Evolutionary conservation across 2,113 vertebrate genomes (phyloP), one percentile per base, ranked within the genome.

Genomic region (Bubo blakistoni): DNA sequence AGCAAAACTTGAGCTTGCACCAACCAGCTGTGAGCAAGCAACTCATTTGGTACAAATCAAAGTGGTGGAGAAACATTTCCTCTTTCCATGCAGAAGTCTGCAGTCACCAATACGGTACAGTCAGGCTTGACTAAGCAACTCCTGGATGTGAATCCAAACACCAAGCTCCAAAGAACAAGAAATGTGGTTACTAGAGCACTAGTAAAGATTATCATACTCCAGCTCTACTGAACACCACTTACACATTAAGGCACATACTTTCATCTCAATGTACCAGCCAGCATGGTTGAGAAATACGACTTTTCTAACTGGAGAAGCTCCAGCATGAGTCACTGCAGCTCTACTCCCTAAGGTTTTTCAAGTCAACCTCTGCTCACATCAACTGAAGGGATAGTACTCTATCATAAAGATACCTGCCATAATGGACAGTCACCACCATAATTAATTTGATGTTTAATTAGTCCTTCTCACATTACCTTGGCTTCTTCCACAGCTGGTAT

Each of bases 401-500:
- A 18, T 51, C 57, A 86, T 14, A 58, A 63, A 82, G 36, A 80
- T 1, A 49, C 27, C 29, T 63, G 44, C 14, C 6, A 3, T 40
- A 80, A 72, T 7, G 19, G 49, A 78, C 42, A 90, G 67, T 16
- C 4, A 62, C 7, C 22, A 52, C 26, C 9, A 34, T n/a, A 69
- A 82, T 21, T 62, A n/a, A 83, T 51, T 29, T 16, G 54, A 55
- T 40, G 24, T 5, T 91, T 88, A 70, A 63, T 74, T 58, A 82
- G 20, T 47, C 47, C 47, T 73, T 55, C 6, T 16, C 7, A 67
- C 22, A n/a, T 97, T 97, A 99, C 99, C 99, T 99, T 98, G 19
- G 98, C 85, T 83, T 99, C 98, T 96, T 99, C 99, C 86, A 99
- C 92, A 10, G 97, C 93, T n/a, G 98, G 97, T 79, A 99, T 92